Percentiles rank a stretch among this genome's conserved stretches.
Conservation (phyloP, 1,140 invertebrate species). For the Globodera ellingtonae region DNA sequence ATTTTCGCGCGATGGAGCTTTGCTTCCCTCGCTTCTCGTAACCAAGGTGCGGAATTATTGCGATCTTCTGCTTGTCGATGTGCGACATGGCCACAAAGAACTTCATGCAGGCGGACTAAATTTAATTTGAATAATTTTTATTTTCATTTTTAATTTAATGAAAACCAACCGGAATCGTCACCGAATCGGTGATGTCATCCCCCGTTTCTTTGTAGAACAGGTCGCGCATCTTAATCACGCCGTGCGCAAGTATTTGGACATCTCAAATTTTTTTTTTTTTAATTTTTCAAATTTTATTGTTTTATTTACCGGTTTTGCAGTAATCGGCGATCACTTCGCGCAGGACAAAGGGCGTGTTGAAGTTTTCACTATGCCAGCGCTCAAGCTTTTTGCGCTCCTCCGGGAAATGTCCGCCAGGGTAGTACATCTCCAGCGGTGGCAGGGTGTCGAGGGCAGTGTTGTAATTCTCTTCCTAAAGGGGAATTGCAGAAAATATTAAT, state of each 20-base stretch:
- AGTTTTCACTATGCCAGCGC: neutral
- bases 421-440: neutral
- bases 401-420: neutral
- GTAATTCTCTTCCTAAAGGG: slow-evolving; percentile 9
- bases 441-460: neutral
- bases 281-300: no score
- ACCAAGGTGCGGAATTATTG: neutral
- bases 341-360: neutral
- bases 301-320: neutral
- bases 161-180: neutral
- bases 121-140: no score
- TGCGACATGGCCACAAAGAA: neutral
- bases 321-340: neutral
- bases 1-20: neutral
- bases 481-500: no score
- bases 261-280: neutral
- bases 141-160: no score
- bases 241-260: neutral
- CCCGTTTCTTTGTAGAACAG: neutral
- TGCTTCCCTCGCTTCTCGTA: no score
- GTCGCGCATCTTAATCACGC: neutral
- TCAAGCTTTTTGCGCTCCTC: neutral
- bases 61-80: neutral
- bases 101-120: neutral
- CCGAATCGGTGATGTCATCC: neutral